phyloP scores from a whole-genome alignment of 2,888 invertebrate species.

The Agonopterix alstromeriana region DNA sequence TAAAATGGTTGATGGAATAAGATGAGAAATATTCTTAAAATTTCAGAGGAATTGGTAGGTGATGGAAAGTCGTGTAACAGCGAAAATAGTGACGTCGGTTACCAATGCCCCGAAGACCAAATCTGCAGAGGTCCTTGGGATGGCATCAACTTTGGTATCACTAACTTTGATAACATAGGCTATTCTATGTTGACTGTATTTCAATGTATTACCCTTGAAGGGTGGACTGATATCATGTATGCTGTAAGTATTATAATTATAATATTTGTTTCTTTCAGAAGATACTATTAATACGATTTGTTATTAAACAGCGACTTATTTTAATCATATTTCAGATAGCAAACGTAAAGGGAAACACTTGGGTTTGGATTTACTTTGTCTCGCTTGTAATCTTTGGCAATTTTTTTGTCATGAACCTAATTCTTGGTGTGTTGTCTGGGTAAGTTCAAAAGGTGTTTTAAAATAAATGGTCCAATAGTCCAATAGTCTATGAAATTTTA shows the following conservation, averaged over 20 bases:
- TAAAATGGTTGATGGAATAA: too few species aligned
- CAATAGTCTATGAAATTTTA: too few species aligned
- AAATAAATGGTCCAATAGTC: too few species aligned
- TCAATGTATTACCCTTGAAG: slow-evolving; percentile 99
- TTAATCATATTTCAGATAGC: slow-evolving; percentile 83
- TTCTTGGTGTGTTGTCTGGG: slow-evolving; percentile 99
- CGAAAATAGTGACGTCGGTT: slow-evolving; percentile 77
- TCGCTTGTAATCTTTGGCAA: slow-evolving; percentile 99
- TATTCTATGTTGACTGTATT: slow-evolving; percentile 99
- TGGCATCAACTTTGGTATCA: slow-evolving; percentile 96
- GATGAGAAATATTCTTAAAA: too few species aligned
- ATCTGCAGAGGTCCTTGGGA: slow-evolving; percentile 78
- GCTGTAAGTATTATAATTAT: slow-evolving; percentile 81
- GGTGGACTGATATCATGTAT: slow-evolving; percentile 99
- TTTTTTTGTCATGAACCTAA: slow-evolving; percentile 99
- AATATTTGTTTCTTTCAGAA: neutral
- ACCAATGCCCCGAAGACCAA: slow-evolving; percentile 73
- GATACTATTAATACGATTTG: neutral
- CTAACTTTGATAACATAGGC: slow-evolving; percentile 99
- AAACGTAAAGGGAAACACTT: slow-evolving; percentile 94
- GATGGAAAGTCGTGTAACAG: slow-evolving; percentile 73
- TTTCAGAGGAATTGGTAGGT: slow-evolving; percentile 31
- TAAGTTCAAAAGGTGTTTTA: slow-evolving; percentile 53
- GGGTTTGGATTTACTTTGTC: slow-evolving; percentile 99
- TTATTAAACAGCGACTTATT: neutral